Percentiles rank a stretch among this genome's conserved stretches.
These are phyloP conservation scores for Chionodraco myersi DNA, from an alignment of 2,113 vertebrate genomes.

Conservation along the genomic window DNA sequence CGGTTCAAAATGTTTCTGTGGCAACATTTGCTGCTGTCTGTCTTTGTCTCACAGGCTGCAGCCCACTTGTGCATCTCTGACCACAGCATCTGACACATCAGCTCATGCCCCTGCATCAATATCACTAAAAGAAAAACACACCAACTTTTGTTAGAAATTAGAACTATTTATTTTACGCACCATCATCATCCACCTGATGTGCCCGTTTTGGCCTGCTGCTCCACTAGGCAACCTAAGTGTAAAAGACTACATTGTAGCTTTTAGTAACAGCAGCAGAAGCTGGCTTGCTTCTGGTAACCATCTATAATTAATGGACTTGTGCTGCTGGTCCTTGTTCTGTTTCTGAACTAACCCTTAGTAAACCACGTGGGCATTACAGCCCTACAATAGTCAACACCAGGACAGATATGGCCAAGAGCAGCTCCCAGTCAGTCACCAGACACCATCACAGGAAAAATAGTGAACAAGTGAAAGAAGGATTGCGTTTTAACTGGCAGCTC, in stretches of 20 bases:
- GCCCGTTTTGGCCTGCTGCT: conserved; percentile 1
- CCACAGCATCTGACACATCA: conserved; percentile 28
- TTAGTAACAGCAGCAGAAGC: conserved; percentile 65
- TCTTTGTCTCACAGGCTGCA: not conserved
- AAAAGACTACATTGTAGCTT: conserved; percentile 69
- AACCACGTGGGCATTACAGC: conserved; percentile 61
- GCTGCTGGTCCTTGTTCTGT: conserved; percentile 68
- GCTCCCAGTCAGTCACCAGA: conserved; percentile 30
- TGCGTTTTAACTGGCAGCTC: conserved; percentile 38
- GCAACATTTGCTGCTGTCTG: conserved; percentile 2
- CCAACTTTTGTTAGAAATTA: not conserved
- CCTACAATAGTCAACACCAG: conserved; percentile 44
- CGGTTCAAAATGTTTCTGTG: conserved; percentile 36
- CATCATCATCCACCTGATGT: conserved; percentile 7
- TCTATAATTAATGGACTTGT: conserved; percentile 75
- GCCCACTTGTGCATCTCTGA: conserved; percentile 17
- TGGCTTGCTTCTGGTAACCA: conserved; percentile 62
- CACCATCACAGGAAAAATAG: conserved; percentile 41
- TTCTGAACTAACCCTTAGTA: conserved; percentile 53
- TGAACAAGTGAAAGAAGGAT: conserved; percentile 35
- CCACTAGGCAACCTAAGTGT: conserved; percentile 33
- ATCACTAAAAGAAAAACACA: conserved; percentile 17
- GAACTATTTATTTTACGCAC: not conserved
- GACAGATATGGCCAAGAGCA: conserved; percentile 18
- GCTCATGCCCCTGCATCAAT: conserved; percentile 13